phyloP scores from a whole-genome alignment of 2,797 vertebrate genomes.

The Fistularia commersonii region DNA sequence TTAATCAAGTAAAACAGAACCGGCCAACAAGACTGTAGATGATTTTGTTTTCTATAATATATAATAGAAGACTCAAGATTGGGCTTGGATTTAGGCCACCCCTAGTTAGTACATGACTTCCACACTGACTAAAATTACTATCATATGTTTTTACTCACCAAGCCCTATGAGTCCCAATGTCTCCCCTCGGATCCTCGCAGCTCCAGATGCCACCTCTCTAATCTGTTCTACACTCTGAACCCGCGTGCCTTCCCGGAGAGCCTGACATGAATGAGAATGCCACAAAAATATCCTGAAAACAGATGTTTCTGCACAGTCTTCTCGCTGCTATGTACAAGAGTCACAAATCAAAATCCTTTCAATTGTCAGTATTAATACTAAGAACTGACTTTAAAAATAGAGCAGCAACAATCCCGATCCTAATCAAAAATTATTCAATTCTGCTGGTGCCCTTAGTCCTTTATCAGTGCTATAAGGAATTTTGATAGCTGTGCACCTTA shows the following conservation, averaged over 20 bases:
- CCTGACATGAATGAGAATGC: slow-evolving; percentile 70
- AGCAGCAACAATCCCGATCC: not conserved
- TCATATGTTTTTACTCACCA: slow-evolving; percentile 69
- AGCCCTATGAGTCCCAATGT: slow-evolving; percentile 96
- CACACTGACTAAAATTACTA: not conserved
- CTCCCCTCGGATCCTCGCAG: slow-evolving; percentile 93
- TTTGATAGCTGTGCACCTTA: too few species aligned
- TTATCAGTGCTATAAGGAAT: too few species aligned
- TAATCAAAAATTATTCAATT: too few species aligned
- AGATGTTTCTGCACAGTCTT: too few species aligned
- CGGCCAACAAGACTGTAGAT: too few species aligned
- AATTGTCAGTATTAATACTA: not conserved
- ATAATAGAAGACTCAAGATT: too few species aligned
- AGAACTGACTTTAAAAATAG: not conserved
- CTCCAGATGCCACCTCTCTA: slow-evolving; percentile 95
- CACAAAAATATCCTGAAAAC: not conserved
- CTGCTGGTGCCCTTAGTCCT: too few species aligned
- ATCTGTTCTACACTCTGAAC: slow-evolving; percentile 98
- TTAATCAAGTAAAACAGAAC: too few species aligned
- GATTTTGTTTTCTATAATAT: too few species aligned
- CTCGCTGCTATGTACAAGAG: not conserved
- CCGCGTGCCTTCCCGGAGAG: slow-evolving; percentile 90
- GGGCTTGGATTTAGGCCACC: not conserved
- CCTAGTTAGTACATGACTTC: too few species aligned
- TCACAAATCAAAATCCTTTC: not conserved